These are phyloP conservation scores for Adelognathus sp. DNA, from an alignment of 2,888 invertebrate genomes.

Conservation along the genomic window DNA sequence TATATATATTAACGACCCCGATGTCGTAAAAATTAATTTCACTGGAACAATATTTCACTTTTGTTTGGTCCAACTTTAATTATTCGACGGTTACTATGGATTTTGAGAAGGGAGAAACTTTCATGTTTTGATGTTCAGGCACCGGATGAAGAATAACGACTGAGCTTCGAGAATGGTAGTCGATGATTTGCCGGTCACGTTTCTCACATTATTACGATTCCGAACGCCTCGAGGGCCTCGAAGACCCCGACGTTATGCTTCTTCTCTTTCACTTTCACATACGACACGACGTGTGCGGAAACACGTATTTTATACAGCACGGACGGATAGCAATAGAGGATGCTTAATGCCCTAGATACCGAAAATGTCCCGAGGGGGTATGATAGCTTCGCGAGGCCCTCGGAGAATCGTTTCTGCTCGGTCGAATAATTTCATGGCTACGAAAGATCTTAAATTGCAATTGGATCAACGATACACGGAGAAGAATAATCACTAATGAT, in stretches of 20 bases:
- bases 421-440: not conserved
- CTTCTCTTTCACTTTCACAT: slow-evolving; percentile 32
- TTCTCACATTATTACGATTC: slow-evolving; percentile 30
- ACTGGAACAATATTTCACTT: not conserved
- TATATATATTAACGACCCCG: not conserved
- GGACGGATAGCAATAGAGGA: not conserved
- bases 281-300: not conserved
- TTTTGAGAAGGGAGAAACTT: not conserved
- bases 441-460: not conserved
- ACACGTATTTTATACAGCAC: not conserved
- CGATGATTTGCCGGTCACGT: slow-evolving; percentile 29
- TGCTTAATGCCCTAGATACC: slow-evolving; percentile 3
- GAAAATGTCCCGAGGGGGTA: not conserved
- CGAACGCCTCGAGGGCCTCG: slow-evolving; percentile 18
- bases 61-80: not conserved
- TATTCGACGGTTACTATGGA: not conserved
- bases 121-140: not conserved
- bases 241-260: not conserved
- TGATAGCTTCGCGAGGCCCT: not conserved
- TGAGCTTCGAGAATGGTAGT: not conserved
- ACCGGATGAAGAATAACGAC: not conserved
- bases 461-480: slow-evolving; percentile 6
- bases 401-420: not conserved
- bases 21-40: not conserved
- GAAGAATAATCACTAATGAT: too few species aligned